Evolutionary conservation across 2,797 vertebrate genomes (phyloP), one percentile per base, ranked within the genome.

Genomic region (Esox masquinongy): DNA sequence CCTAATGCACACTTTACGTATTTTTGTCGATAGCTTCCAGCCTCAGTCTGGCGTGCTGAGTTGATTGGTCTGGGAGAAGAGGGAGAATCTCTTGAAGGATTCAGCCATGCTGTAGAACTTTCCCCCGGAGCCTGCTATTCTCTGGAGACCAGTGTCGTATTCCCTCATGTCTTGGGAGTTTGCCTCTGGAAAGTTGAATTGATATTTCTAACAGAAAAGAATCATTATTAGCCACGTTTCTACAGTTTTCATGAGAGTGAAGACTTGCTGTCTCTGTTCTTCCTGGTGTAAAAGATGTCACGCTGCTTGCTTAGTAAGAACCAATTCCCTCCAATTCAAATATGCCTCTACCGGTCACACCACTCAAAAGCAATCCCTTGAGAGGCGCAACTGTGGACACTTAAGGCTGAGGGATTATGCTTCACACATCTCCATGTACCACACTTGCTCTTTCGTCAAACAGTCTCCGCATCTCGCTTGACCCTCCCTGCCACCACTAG

Each of bases 71-170:
- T 76, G 29, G 73, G 36, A 19, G 26, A 63, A 2, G 7, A 4
- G 34, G 17, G 16, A 68, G 17, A 47, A 14, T 51, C 68, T 50
- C 49, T 47, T 11, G 63, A 74, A 73, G 80, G 77, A 81, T 79
- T 78, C 80, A 87, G 79, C 82, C 83, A 14, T 70, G 74, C 34
- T 82, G 77, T 9, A 76, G n/a, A 56, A 56, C 7, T 9, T 22
- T 81, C 80, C 85, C 80, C 75, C 51, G 11, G 80, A 87, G 74
- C 82, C 67, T 82, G 87, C 89, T n/a, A 24, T 77, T 83, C 81
- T 83, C 83, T 85, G 76, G 88, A 89, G 86, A 51, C 22, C 22
- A 61, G 71, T 82, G 50, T 24, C 36, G 70, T 19, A 5, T 80
- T 74, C 72, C 82, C 59, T 73, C 84, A 56, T 83, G 78, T 82